These are phyloP conservation scores for Styela plicata DNA, from an alignment of 23 tunicate species.

Conservation along the genomic window DNA sequence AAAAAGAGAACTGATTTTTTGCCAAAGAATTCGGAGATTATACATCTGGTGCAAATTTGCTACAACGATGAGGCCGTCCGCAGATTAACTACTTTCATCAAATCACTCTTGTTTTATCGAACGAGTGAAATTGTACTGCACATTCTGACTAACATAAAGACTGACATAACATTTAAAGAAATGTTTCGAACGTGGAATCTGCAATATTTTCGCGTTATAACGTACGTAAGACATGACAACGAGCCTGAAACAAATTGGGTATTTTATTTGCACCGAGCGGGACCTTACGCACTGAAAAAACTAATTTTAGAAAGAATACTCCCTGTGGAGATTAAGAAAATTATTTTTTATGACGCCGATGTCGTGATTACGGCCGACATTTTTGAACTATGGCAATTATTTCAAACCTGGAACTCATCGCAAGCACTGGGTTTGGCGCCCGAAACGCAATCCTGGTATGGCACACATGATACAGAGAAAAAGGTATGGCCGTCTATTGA, in stretches of 20 bases:
- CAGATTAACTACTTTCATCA: not conserved
- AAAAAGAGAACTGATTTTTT: not conserved
- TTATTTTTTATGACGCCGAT: not conserved
- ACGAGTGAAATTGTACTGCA: not conserved
- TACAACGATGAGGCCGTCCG: not conserved
- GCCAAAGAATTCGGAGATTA: not conserved
- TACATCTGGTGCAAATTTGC: not conserved
- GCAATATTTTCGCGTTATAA: not conserved
- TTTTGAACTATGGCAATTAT: not conserved
- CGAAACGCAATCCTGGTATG: not conserved
- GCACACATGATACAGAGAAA: not conserved
- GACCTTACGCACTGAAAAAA: not conserved
- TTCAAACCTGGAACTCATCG: not conserved
- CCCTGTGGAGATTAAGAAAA: not conserved
- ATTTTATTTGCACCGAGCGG: not conserved
- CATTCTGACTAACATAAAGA: not conserved
- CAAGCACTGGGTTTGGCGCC: not conserved
- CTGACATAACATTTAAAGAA: not conserved
- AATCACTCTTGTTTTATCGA: conserved; percentile 5
- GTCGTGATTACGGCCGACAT: not conserved
- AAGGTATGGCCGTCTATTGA: not conserved
- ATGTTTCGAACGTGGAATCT: conserved; percentile 2
- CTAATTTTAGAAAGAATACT: not conserved
- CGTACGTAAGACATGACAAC: not conserved
- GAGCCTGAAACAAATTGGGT: not conserved